Evolutionary conservation across 2,888 invertebrate species (phyloP).

Genomic region (Rhabditoides inermis): DNA sequence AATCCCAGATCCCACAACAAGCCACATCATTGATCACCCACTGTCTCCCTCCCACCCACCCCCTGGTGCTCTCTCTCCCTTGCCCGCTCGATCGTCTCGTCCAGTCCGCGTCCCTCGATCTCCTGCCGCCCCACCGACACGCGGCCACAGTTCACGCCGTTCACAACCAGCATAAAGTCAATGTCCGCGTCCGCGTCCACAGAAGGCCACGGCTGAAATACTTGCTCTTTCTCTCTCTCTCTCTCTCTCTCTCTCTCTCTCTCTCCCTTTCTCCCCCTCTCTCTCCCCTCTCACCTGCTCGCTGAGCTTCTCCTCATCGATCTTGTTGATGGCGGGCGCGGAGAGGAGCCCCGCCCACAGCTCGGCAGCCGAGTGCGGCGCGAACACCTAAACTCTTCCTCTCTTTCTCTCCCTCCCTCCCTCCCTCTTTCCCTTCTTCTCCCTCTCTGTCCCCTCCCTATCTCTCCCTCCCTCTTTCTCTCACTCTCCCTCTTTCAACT

Average conservation of each 20-base stretch:
- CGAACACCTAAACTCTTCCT: slow-evolving; percentile 16
- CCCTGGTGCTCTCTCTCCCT: slow-evolving; percentile 10
- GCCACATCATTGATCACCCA: neutral
- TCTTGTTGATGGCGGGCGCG: too few species aligned
- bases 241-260: neutral
- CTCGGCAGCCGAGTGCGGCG: slow-evolving; percentile 29
- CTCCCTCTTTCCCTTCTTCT: neutral
- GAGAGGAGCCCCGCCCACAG: slow-evolving; percentile 30
- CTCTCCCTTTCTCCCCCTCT: neutral
- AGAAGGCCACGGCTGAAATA: slow-evolving; percentile 38
- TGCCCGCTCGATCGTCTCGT: slow-evolving; percentile 16
- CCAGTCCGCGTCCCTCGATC: slow-evolving; percentile 19
- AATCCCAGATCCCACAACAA: too few species aligned
- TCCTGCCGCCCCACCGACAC: slow-evolving; percentile 19
- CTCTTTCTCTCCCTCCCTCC: too few species aligned
- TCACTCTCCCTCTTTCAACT: too few species aligned
- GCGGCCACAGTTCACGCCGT: slow-evolving; percentile 33
- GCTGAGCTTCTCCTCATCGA: slow-evolving; percentile 7
- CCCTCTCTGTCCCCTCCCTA: too few species aligned
- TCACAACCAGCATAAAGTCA: slow-evolving; percentile 28
- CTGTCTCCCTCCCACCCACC: slow-evolving; percentile 6
- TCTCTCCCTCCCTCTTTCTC: too few species aligned
- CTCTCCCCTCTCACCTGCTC: neutral
- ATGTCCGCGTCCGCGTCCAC: slow-evolving; percentile 37
- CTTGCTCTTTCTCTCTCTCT: slow-evolving; percentile 8